A percentile compares a stretch with the other conserved stretches of the same genome.
Evolutionary conservation across 2,888 invertebrate species (phyloP).

Genomic region (Merodon equestris): DNA sequence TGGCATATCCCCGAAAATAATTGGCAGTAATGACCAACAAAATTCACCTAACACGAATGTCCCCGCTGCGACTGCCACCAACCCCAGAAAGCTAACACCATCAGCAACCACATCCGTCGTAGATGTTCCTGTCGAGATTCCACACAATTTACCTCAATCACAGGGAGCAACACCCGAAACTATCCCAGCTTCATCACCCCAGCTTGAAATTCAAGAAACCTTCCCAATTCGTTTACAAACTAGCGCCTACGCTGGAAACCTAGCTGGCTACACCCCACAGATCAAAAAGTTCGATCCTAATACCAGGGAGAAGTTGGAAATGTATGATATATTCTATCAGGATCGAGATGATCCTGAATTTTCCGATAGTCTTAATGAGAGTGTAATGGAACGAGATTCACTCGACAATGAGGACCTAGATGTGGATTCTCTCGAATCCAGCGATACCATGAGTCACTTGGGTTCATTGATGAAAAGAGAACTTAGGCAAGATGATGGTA

Average conservation of each 20-base stretch:
- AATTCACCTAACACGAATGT: constrained; percentile 69
- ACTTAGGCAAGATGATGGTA: constrained; percentile 29
- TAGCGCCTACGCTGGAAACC: constrained; percentile 29
- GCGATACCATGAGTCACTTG: constrained; percentile 39
- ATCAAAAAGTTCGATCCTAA: constrained; percentile 60
- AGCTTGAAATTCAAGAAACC: constrained; percentile 15
- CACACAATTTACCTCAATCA: constrained; percentile 31
- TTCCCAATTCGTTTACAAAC: constrained; percentile 33
- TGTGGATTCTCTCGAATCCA: constrained; percentile 60
- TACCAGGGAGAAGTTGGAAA: constrained; percentile 42
- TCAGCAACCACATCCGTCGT: constrained; percentile 10
- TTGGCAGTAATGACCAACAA: constrained; percentile 72
- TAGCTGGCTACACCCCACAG: constrained; percentile 2
- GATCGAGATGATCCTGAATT: constrained; percentile 60
- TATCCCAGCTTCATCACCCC: constrained; percentile 23
- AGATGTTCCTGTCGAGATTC: constrained; percentile 15
- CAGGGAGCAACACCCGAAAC: constrained; percentile 48
- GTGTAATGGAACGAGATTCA: constrained; percentile 62
- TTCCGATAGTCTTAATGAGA: constrained; percentile 64
- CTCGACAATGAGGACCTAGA: constrained; percentile 62
- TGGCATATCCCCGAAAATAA: constrained; percentile 71
- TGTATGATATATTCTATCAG: constrained; percentile 49
- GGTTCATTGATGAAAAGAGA: constrained; percentile 44
- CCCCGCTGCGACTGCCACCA: constrained; percentile 69
- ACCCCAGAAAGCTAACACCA: constrained; percentile 53